Base-by-base conservation (phyloP, 2,888 invertebrate genomes). In the Cistogaster globosa region DNA sequence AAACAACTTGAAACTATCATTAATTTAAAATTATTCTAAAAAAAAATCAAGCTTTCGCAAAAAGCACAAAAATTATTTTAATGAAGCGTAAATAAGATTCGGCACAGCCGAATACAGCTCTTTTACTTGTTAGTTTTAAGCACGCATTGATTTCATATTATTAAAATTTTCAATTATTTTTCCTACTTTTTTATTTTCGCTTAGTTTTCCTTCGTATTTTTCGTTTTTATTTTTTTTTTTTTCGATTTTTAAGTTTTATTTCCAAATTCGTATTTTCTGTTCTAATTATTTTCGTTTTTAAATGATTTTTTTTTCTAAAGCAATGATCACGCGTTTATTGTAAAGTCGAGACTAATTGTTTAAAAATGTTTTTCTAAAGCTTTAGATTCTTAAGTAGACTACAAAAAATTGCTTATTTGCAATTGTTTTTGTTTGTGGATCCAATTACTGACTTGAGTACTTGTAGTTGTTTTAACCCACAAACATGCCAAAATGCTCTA, bases 341-440 rank as follows among this genome's bases (percentile, higher is more conserved):
- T 75, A 82, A 85, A 79, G 74, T 85, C 85, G 85, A 85, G 85
- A 85, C 85, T 85, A 85, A 85, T 85, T 85, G 85, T 53, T 74
- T 58, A 65, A 78, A 71, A 81, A 12, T 42, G 7, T 72, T 71
- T 55, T 32, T 32, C 8, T 32, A 75, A 53, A 82, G 81, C 81
- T 82, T 74, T 65, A 63, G 74, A 85, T 71, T 82, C 77, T 79
- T 20, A 57, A 45, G 26, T 60, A 69, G 60, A 76, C 32, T 67
- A 38, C 16, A 26, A 7, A 22, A 76, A 58, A 22, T 65, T 18
- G 14, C 58, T 67, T 74, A 26, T 57, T 69, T 69, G 45, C 9
- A 36, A 20, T 77, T 72, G 65, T 58, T 36, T 57, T 68, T 75
- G 60, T 53, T 78, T 65, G 71, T 36, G 65, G 65, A 58, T 53